phyloP scores from a whole-genome alignment of 30 jellyfish, hydroid and myxozoan genomes.

The Nemopilema nomurai region DNA sequence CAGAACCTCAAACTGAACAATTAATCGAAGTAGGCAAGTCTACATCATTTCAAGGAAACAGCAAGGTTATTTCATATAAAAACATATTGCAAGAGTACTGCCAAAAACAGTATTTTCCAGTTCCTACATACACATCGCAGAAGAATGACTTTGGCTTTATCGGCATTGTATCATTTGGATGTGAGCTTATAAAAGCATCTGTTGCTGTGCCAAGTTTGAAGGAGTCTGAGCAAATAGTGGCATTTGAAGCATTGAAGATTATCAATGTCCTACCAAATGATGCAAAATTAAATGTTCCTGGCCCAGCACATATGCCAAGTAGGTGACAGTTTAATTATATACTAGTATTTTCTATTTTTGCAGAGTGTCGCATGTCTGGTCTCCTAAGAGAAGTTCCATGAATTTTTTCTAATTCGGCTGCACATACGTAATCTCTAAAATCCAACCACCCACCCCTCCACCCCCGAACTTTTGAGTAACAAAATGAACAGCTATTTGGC shows the following conservation, averaged over 20 bases:
- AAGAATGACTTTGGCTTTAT: conserved; percentile 33
- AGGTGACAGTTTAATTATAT: not conserved
- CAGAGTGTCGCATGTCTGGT: not conserved
- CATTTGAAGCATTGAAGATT: conserved; percentile 71
- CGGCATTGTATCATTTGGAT: conserved; percentile 51
- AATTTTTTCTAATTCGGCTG: too few relatives aligned
- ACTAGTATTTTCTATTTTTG: not conserved
- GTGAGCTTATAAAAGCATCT: conserved; percentile 10
- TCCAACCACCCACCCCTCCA: too few relatives aligned
- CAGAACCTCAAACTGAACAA: not conserved
- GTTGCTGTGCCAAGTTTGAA: conserved; percentile 35
- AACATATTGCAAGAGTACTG: conserved; percentile 81
- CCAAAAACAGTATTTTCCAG: conserved; percentile 61
- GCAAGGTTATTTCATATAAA: conserved; percentile 54
- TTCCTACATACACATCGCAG: conserved; percentile 58
- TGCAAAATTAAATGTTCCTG: conserved; percentile 25
- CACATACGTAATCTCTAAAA: too few relatives aligned
- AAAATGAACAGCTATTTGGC: too few relatives aligned
- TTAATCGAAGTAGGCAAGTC: too few relatives aligned
- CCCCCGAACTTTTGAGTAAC: too few relatives aligned
- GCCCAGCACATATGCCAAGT: conserved; percentile 16
- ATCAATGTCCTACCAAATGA: conserved; percentile 24
- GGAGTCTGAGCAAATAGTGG: conserved; percentile 85
- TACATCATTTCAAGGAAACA: not conserved
- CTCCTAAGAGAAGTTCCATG: not conserved